Conservation (phyloP, 2,797 vertebrate species). For the Morelia viridis region DNA sequence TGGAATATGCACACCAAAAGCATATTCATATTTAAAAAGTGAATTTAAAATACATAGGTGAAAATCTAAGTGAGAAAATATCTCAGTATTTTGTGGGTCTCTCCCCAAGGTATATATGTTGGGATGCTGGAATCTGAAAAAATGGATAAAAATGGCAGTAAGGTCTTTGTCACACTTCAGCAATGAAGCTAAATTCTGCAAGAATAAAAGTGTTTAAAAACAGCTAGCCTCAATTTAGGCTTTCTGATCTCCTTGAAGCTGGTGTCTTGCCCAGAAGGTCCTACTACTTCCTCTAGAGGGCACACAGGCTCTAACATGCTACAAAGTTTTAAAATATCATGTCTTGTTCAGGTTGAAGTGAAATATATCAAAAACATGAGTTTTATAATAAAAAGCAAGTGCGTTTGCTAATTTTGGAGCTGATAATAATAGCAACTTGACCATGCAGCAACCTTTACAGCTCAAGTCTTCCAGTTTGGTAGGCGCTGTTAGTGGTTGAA, state of each 20-base stretch:
- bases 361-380: neutral
- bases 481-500: neutral
- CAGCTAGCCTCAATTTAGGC: neutral
- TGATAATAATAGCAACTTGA: neutral
- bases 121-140: neutral
- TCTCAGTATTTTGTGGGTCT: neutral
- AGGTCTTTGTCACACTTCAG: neutral
- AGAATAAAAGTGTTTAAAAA: neutral
- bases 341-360: neutral
- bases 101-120: neutral
- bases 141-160: neutral
- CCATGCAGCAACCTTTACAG: neutral
- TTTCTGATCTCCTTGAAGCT: neutral
- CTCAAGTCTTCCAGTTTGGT: neutral
- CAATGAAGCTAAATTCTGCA: neutral
- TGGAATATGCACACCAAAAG: neutral
- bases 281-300: constrained; percentile 18
- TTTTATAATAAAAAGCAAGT: neutral
- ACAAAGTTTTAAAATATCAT: neutral
- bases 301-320: neutral
- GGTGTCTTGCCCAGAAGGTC: neutral
- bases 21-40: neutral
- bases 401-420: neutral
- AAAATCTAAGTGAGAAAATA: neutral
- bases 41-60: neutral